Evolutionary conservation across 2,797 vertebrate genomes (phyloP), one percentile per base, ranked within the genome.

Genomic region (Schizopygopsis malacanthus): DNA sequence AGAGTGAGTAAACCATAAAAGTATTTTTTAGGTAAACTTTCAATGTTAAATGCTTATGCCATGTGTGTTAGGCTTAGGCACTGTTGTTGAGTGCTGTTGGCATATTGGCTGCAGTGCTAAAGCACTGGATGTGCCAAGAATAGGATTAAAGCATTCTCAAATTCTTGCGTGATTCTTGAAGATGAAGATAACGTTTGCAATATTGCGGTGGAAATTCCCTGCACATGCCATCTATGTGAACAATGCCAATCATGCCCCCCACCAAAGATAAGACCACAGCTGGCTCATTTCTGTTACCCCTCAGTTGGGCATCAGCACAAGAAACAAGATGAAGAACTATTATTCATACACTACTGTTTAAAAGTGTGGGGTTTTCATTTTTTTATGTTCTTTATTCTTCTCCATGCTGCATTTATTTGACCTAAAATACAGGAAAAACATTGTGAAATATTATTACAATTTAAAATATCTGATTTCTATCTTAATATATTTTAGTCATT

Each of bases 211-310:
- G 67, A 81, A 85, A 77, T 41, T 85, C 63, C 86, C 43, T 39
- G 63, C 33, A 65, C 72, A 82, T 71, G 52, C 33, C 25, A 81
- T 61, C 71, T 79, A 81, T 84, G 83, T 79, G 15, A 78, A 56
- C 61, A 52, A 85, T 85, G 84, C 56, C 78, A 81, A 70, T 75
- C 84, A 85, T 28, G 20, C 13, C 54, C 28, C 67, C 10, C 10
- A 45, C 22, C 39, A 39, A 20, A 69, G 69, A 72, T 81, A 79
- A 80, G 37, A 22, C 41, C n/a, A 11, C 15, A 43, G 9, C 52
- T 15, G 20, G 33, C n/a, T n/a, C 1, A n/a, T 73, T 37, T 47
- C 22, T 39, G 11, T 61, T 37, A 59, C 37, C 47, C 33, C 28
- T 83, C 47, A 61, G 54, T 37, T 75, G 45, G 4, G 65, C 81